A percentile compares a stretch with the other conserved stretches of the same genome.
These are phyloP conservation scores for Zenarchopterus dispar DNA, from an alignment of 2,797 vertebrate genomes.

Conservation along the genomic window DNA sequence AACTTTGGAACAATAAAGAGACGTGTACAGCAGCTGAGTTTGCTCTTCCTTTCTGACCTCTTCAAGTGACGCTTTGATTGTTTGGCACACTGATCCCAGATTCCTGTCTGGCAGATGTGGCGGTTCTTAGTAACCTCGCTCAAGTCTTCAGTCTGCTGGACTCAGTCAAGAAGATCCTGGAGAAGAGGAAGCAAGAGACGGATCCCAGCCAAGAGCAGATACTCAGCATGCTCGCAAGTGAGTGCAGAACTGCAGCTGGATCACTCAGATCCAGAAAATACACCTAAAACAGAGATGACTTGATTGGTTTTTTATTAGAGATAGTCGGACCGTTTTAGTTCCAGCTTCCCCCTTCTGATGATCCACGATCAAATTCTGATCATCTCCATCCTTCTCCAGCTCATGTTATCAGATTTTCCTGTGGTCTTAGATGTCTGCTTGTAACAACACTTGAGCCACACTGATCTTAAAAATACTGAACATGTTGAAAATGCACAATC, in stretches of 20 bases:
- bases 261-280: background rate
- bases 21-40: slow-evolving; percentile 35
- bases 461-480: no score
- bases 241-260: slow-evolving; percentile 33
- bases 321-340: no score
- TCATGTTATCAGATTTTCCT: no score
- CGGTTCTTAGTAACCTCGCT: slow-evolving; percentile 93
- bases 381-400: no score
- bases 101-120: slow-evolving; percentile 89
- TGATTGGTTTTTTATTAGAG: no score
- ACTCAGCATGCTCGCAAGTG: slow-evolving; percentile 88
- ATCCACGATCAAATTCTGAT: no score
- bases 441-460: no score
- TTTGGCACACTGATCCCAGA: slow-evolving; percentile 74
- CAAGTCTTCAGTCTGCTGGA: slow-evolving; percentile 96
- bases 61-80: slow-evolving; percentile 59
- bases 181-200: slow-evolving; percentile 87
- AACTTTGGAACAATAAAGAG: background rate
- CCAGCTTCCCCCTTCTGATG: no score
- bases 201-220: slow-evolving; percentile 91
- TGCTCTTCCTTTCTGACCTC: slow-evolving; percentile 58
- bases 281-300: no score
- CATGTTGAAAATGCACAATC: no score
- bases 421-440: no score
- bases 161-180: slow-evolving; percentile 92